Evolutionary conservation across 1,140 invertebrate genomes (phyloP).

Genomic region (Thaumetopoea pityocampa): DNA sequence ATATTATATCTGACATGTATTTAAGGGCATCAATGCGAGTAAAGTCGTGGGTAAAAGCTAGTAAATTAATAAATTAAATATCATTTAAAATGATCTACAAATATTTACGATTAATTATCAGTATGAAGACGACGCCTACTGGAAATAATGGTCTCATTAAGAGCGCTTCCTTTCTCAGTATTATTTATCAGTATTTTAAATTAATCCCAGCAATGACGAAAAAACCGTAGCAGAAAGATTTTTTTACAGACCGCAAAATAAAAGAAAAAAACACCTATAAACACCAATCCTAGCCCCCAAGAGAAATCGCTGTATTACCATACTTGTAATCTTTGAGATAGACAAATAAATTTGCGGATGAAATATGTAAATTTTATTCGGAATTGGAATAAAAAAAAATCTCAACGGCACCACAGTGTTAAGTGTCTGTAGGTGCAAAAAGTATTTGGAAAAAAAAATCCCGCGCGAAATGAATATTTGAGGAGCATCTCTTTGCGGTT

Average conservation of each 20-base stretch:
- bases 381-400: slow-evolving; percentile 14
- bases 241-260: neutral
- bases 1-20: too few species aligned
- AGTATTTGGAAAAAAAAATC: slow-evolving; percentile 18
- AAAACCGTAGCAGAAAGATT: neutral
- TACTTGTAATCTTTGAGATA: slow-evolving; percentile 17
- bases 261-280: slow-evolving; percentile 1
- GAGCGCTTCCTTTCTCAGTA: slow-evolving; percentile 7
- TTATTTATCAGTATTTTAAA: neutral
- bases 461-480: slow-evolving; percentile 21
- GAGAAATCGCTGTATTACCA: slow-evolving; percentile 11
- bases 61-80: too few species aligned
- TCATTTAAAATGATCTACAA: too few species aligned
- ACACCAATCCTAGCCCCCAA: slow-evolving; percentile 4
- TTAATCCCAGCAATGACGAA: neutral
- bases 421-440: slow-evolving; percentile 14
- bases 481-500: slow-evolving; percentile 15
- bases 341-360: slow-evolving; percentile 18
- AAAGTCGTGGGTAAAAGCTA: too few species aligned
- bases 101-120: too few species aligned
- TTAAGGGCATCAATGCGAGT: too few species aligned
- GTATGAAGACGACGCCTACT: too few species aligned
- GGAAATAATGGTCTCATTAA: too few species aligned
- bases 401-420: slow-evolving; percentile 1
- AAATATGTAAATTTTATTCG: slow-evolving; percentile 22